Percentiles rank a stretch among this genome's conserved stretches.
phyloP scores from a whole-genome alignment of 2,888 invertebrate genomes.

The Ochropleura leucogaster region DNA sequence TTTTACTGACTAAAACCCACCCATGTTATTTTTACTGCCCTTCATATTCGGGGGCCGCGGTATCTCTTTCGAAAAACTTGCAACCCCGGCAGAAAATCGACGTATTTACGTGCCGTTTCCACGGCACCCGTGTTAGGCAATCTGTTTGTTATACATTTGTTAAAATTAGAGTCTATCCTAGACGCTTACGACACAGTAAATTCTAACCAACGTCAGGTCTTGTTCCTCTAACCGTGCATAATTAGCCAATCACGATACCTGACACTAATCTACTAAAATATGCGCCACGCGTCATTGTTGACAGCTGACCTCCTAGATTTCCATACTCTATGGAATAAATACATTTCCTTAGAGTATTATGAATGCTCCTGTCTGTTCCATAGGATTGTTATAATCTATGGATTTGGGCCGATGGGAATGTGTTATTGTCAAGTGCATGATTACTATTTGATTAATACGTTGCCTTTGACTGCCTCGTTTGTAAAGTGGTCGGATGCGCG shows the following conservation, averaged over 20 bases:
- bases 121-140: no score
- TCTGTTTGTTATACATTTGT: neutral
- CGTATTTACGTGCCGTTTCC: no score
- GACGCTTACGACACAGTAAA: conserved; percentile 1
- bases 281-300: conserved; percentile 17
- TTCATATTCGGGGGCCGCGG: no score
- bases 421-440: neutral
- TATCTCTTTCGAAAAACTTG: no score
- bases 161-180: neutral
- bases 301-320: conserved; percentile 37
- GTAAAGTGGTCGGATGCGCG: neutral
- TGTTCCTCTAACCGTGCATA: conserved; percentile 19
- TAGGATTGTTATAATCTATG: conserved; percentile 4
- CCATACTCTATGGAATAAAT: no score
- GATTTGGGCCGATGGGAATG: neutral
- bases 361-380: conserved; percentile 4
- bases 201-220: conserved; percentile 20
- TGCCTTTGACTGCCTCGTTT: neutral
- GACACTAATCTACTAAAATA: conserved; percentile 49
- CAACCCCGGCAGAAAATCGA: no score
- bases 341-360: conserved; percentile 15
- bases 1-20: no score
- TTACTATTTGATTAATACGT: neutral
- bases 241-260: conserved; percentile 46
- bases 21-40: no score